Base-by-base conservation (phyloP, 2,888 invertebrate species). In the Standfussiana lucernea region DNA sequence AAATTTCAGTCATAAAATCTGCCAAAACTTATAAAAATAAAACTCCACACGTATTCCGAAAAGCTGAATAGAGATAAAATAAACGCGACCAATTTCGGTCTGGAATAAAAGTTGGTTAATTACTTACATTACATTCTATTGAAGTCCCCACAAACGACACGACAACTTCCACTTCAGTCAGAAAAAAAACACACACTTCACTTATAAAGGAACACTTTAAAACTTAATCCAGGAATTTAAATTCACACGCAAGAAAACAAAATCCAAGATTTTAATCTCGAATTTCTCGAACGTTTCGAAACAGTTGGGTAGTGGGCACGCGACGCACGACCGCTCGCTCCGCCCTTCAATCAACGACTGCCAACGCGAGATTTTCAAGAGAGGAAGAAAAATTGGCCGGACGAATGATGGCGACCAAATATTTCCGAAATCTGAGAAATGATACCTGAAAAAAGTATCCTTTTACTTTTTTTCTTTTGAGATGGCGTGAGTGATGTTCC, bases 91-190 rank as follows among this genome's bases (percentile, higher is more conserved):
- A 75, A 28, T 64, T 75, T 61, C 18, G 71, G 32, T 37, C 47
- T 72, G 50, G 37, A 69, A 83, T 83, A 84, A 87, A 88, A 88
- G 73, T 79, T 79, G 1, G 37, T 77, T 73, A 80, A 79, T 83
- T 85, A 87, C 88, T 89, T 76, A 88, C 88, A 71, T 89, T 74
- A 88, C 84, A 89, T 88, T 77, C 79, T 82, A 78, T 65, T 45
- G 69, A 74, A 70, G 67, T 77, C 74, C 77, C 42, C 71, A 68
- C 65, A 28, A 70, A 47, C 71, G 37, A 67, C 37, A 42, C 37
- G 28, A 42, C 59, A 81, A 86, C 76, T 79, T 70, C 72, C 73
- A 82, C 72, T 77, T n/a, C 5, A 75, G 66, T 75, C 61, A 37
- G 68, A 80, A 77, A 86, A 74, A 61, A 86, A 72, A 80, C 84